These are phyloP conservation scores for Drosophila triauraria DNA, from an alignment of 1,140 invertebrate genomes.

Conservation along the genomic window DNA sequence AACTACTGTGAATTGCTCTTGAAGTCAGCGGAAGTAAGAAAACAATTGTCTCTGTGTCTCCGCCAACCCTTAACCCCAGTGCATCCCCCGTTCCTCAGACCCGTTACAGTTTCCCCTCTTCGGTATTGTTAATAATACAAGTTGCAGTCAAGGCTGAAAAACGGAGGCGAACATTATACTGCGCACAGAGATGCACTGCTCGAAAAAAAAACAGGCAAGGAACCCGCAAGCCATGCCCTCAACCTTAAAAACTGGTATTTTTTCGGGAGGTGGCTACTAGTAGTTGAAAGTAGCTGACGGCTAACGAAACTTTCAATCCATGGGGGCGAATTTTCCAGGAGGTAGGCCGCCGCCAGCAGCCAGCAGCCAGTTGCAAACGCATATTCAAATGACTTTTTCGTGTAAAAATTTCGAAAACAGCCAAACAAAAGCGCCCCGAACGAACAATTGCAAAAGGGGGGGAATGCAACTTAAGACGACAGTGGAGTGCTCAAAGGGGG, in stretches of 20 bases:
- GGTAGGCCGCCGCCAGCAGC: conserved; percentile 19
- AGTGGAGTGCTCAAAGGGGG: conserved; percentile 12
- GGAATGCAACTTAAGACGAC: conserved; percentile 72
- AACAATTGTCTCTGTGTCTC: conserved; percentile 52
- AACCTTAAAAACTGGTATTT: conserved; percentile 48
- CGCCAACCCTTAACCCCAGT: conserved; percentile 16
- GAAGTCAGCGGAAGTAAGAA: conserved; percentile 54
- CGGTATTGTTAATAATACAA: conserved; percentile 45
- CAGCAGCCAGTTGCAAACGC: conserved; percentile 38
- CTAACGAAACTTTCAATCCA: conserved; percentile 79
- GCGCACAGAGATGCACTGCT: conserved; percentile 32
- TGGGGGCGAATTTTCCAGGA: conserved; percentile 4
- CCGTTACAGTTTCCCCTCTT: conserved; percentile 5
- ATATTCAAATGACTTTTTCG: conserved; percentile 83
- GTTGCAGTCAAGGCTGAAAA: conserved; percentile 65
- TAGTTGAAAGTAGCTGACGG: conserved; percentile 70
- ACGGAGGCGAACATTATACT: conserved; percentile 59
- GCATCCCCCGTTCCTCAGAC: too few relatives aligned
- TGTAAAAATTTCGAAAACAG: conserved; percentile 72
- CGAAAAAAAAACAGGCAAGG: conserved; percentile 39
- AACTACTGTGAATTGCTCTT: conserved; percentile 57
- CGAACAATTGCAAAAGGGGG: conserved; percentile 72
- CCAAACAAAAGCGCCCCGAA: conserved; percentile 73
- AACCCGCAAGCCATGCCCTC: conserved; percentile 73
- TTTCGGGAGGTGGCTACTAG: neutral